Evolutionary conservation across 2,113 vertebrate genomes (phyloP).

Genomic region (Brevimyrus niger): DNA sequence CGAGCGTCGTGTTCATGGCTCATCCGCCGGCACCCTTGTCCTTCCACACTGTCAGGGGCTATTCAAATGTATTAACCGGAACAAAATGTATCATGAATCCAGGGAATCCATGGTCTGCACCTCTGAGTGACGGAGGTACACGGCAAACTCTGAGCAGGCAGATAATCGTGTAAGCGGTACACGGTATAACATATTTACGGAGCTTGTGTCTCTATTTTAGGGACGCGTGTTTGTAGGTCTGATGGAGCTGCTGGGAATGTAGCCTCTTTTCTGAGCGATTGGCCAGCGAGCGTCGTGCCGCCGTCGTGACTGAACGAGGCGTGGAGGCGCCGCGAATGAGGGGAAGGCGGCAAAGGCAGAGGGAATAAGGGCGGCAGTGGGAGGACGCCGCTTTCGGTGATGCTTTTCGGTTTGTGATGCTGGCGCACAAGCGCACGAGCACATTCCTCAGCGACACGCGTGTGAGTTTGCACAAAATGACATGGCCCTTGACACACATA

Average conservation of each 20-base stretch:
- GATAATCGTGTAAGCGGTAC: background rate
- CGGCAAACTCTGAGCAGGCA: background rate
- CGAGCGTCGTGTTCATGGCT: background rate
- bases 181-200: background rate
- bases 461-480: background rate
- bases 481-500: background rate
- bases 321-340: background rate
- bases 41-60: background rate
- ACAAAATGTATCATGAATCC: background rate
- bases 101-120: background rate
- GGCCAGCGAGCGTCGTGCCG: background rate
- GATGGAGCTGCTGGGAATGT: background rate
- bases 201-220: background rate
- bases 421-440: background rate
- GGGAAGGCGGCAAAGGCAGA: background rate
- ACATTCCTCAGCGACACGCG: background rate
- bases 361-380: background rate
- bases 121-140: background rate
- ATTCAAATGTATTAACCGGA: background rate
- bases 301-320: background rate
- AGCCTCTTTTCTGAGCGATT: background rate
- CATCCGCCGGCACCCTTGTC: background rate
- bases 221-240: background rate
- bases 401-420: background rate
- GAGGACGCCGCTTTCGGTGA: background rate